phyloP scores from a whole-genome alignment of 1,140 invertebrate species.

The Popillia japonica region DNA sequence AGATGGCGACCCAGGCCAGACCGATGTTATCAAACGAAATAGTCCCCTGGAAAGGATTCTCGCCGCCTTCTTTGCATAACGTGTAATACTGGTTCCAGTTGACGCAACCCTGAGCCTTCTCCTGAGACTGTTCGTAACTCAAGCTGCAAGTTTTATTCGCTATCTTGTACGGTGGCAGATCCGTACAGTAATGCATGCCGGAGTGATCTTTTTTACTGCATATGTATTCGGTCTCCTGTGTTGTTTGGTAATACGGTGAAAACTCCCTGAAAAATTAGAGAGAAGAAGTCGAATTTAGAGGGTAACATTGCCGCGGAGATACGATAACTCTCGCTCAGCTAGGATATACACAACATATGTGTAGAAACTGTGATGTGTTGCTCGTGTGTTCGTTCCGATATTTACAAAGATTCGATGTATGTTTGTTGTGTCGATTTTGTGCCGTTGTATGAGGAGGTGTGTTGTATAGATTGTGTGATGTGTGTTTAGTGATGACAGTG shows the following conservation, averaged over 20 bases:
- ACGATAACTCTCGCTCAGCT: neutral
- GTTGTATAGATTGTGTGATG: neutral
- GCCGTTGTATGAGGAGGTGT: neutral
- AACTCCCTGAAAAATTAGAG: conserved; percentile 63
- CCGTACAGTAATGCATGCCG: conserved; percentile 92
- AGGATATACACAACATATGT: neutral
- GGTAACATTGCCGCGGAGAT: neutral
- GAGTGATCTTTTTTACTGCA: conserved; percentile 93
- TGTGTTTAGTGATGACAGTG: neutral
- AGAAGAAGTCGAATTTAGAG: conserved; percentile 12
- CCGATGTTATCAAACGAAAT: conserved; percentile 99
- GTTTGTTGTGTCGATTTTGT: neutral
- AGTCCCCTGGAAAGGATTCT: conserved; percentile 98
- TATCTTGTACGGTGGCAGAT: conserved; percentile 83
- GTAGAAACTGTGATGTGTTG: neutral
- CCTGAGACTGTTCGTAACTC: conserved; percentile 53
- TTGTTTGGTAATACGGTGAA: conserved; percentile 81
- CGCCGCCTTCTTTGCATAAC: conserved; percentile 88
- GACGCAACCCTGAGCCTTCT: conserved; percentile 78
- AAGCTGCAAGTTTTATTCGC: conserved; percentile 74
- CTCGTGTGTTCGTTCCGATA: neutral
- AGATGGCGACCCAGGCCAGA: conserved; percentile 99
- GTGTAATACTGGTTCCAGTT: conserved; percentile 99
- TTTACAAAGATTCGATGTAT: neutral
- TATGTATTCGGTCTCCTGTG: conserved; percentile 95